Evolutionary conservation across 2,113 vertebrate species (phyloP).

Genomic region (Sebastes fasciatus): DNA sequence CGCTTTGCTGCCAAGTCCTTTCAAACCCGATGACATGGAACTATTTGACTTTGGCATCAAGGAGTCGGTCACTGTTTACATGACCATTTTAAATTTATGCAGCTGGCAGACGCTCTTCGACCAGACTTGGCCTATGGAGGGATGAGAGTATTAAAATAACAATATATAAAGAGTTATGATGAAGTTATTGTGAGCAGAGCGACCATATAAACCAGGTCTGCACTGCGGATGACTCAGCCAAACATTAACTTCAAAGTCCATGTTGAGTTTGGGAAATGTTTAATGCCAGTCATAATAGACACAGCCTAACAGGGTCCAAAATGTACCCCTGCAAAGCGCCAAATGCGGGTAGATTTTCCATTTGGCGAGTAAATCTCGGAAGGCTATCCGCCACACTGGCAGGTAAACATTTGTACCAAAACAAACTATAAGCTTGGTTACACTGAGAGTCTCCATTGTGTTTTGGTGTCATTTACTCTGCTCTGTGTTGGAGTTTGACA

Average conservation of each 20-base stretch:
- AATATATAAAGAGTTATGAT: constrained; percentile 47
- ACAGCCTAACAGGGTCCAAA: too few species aligned
- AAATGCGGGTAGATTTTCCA: too few species aligned
- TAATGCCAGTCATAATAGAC: constrained; percentile 10
- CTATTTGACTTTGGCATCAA: constrained; percentile 61
- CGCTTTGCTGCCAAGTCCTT: constrained; percentile 49
- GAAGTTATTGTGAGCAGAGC: constrained; percentile 27
- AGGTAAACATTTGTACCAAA: too few species aligned
- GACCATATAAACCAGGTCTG: constrained; percentile 28
- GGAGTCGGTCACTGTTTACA: constrained; percentile 19
- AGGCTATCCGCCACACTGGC: too few species aligned
- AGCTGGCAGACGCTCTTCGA: constrained; percentile 42
- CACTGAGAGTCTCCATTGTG: too few species aligned
- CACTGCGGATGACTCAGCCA: constrained; percentile 22
- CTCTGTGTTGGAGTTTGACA: too few species aligned
- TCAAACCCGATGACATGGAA: constrained; percentile 54
- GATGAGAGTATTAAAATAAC: constrained; percentile 53
- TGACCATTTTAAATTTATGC: constrained; percentile 49
- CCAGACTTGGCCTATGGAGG: constrained; percentile 24
- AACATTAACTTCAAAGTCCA: constrained; percentile 27
- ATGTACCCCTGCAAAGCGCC: too few species aligned
- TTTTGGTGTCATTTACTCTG: too few species aligned
- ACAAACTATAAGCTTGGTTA: too few species aligned
- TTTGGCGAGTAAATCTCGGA: too few species aligned
- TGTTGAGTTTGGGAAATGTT: constrained; percentile 41